These are phyloP conservation scores for Microctonus hyperodae DNA, from an alignment of 2,888 invertebrate genomes.

Conservation along the genomic window DNA sequence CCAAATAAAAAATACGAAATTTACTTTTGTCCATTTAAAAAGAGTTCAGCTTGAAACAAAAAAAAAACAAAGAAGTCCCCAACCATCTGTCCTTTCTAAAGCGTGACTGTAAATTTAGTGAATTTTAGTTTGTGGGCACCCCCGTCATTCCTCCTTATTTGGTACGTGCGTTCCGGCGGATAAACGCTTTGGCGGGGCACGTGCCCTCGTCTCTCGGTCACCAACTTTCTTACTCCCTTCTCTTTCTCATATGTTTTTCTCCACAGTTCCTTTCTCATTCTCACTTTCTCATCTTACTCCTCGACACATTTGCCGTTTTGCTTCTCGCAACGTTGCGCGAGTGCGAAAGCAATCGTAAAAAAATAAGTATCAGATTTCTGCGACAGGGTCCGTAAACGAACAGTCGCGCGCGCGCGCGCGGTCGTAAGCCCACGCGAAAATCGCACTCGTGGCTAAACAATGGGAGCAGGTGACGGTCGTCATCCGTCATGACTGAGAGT, in stretches of 20 bases:
- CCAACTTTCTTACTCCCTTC: conserved; percentile 23
- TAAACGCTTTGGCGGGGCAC: conserved; percentile 34
- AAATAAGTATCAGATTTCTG: conserved; percentile 50
- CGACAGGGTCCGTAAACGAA: conserved; percentile 34
- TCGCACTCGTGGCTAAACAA: conserved; percentile 43
- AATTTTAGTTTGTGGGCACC: conserved; percentile 20
- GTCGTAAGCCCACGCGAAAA: conserved; percentile 36
- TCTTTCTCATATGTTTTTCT: conserved; percentile 19
- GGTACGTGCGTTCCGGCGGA: conserved; percentile 31
- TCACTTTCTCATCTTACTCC: conserved; percentile 3
- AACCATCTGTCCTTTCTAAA: conserved; percentile 31
- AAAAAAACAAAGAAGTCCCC: conserved; percentile 17
- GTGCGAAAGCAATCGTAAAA: conserved; percentile 42
- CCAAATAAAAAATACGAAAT: conserved; percentile 7
- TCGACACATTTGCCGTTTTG: conserved; percentile 6
- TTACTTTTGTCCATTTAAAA: conserved; percentile 8
- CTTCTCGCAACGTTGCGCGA: conserved; percentile 28
- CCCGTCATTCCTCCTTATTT: conserved; percentile 21
- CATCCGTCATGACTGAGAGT: conserved; percentile 18
- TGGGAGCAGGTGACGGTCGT: conserved; percentile 49
- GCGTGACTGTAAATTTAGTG: conserved; percentile 27
- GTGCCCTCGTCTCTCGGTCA: conserved; percentile 35
- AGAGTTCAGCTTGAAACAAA: conserved; percentile 1
- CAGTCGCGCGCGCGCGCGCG: conserved; percentile 21
- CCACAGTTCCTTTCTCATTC: background rate